Base-by-base conservation (phyloP, 2,113 vertebrate species). In the Lagopus leucura region DNA sequence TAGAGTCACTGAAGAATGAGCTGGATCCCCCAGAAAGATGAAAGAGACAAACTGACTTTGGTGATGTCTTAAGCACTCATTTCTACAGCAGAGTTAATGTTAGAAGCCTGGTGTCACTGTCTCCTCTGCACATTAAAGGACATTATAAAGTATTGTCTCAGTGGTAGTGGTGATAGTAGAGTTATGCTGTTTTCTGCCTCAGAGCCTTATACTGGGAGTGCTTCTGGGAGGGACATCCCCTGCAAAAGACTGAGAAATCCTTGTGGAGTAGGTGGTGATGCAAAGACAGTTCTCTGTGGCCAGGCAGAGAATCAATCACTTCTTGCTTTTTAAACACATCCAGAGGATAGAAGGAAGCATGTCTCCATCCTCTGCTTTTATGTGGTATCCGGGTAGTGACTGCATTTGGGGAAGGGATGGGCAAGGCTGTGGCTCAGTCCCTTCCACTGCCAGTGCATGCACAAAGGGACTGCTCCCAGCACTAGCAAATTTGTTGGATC, bases 371-470 rank as follows among this genome's bases (percentile, higher is more conserved):
- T 76, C 64, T 58, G 28, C 11, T 88, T 74, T 81, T 27, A 19
- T 40, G 55, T 38, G 61, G 43, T 82, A 13, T 34, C 38, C 24
- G 65, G n/a, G 27, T 48, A 73, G 61, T 34, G n/a, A 22, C 55
- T 45, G 25, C 19, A 17, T 81, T 88, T 85, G 60, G 71, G 65
- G 65, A 28, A 70, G 48, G 0, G 2, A 13, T 14, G 43, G 55
- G 30, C 34, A 34, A 12, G 19, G 8, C 24, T 43, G 82, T 24
- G 30, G 36, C 52, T 88, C 54, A 38, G 65, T 73, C 38, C 25
- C 63, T 47, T 21, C 40, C 0, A 0, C 50, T 66, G 45, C 6
- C 0, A 2, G 6, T 38, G 32, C 11, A n/a, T 55, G 27, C 54
- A 43, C 2, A 0, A 67, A 65, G 27, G n/a, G 71, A 55, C 25